A percentile compares a stretch with the other conserved stretches of the same genome.
phyloP scores from a whole-genome alignment of 2,888 invertebrate genomes.

The Trissolcus japonicus region DNA sequence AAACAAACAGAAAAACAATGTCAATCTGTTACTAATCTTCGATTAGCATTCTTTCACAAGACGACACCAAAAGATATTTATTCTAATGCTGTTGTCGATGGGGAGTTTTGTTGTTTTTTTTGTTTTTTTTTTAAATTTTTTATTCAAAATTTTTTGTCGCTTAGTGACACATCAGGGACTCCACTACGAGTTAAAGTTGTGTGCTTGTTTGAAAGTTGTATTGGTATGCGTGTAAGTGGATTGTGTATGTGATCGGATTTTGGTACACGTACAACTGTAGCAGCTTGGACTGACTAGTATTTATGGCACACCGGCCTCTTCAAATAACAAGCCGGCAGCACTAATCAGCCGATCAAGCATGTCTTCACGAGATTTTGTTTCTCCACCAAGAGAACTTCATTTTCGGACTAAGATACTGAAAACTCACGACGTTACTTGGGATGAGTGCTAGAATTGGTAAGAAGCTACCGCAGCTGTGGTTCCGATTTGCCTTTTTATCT shows the following conservation, averaged over 20 bases:
- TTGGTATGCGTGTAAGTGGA: conserved; percentile 5
- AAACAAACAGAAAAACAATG: too few species aligned
- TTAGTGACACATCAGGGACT: conserved; percentile 22
- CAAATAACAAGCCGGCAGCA: conserved; percentile 23
- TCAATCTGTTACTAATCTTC: not conserved
- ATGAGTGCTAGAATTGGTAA: conserved; percentile 71
- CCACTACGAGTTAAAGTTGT: conserved; percentile 44
- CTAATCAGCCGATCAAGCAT: conserved; percentile 68
- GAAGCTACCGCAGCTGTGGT: conserved; percentile 71
- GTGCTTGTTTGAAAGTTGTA: conserved; percentile 10
- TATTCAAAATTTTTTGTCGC: not conserved
- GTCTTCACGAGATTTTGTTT: conserved; percentile 82
- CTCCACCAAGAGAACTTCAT: conserved; percentile 82
- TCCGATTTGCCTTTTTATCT: conserved; percentile 64
- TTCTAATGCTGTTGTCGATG: not conserved
- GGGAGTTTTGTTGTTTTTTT: too few species aligned
- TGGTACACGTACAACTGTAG: conserved; percentile 40
- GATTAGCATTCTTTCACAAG: conserved; percentile 22
- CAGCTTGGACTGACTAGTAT: conserved; percentile 54
- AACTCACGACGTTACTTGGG: conserved; percentile 71
- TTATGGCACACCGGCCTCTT: conserved; percentile 29
- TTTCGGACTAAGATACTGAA: conserved; percentile 76
- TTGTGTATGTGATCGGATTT: conserved; percentile 26
- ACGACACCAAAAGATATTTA: conserved; percentile 19
- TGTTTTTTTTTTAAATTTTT: too few species aligned